phyloP scores from a whole-genome alignment of 2,888 invertebrate genomes.

The Pandemis cinnamomeana region DNA sequence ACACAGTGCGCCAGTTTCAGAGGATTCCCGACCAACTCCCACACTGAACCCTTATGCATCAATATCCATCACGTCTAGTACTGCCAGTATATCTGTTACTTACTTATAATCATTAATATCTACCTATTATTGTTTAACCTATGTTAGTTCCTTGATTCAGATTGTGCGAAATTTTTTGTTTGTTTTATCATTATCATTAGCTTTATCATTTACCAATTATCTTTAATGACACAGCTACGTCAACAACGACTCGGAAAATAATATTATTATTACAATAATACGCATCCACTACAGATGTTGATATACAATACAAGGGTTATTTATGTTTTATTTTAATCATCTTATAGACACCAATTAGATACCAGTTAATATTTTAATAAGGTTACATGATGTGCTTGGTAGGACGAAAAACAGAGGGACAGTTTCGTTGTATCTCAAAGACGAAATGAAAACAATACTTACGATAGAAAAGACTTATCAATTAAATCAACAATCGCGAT shows the following conservation, averaged over 20 bases:
- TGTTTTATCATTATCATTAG: conserved; percentile 66
- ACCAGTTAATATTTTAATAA: conserved; percentile 61
- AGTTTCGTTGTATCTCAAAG: conserved; percentile 75
- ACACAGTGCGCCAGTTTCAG: conserved; percentile 11
- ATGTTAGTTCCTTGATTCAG: conserved; percentile 78
- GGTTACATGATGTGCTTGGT: conserved; percentile 65
- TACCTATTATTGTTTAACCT: conserved; percentile 71
- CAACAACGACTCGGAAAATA: conserved; percentile 67
- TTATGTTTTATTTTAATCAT: conserved; percentile 57
- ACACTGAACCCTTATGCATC: conserved; percentile 19
- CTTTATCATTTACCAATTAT: conserved; percentile 55
- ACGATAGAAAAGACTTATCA: conserved; percentile 74
- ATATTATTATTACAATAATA: conserved; percentile 54
- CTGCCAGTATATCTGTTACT: conserved; percentile 58
- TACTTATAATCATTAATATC: conserved; percentile 59
- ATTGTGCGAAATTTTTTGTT: conserved; percentile 81
- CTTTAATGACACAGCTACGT: conserved; percentile 76
- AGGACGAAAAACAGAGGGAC: conserved; percentile 57
- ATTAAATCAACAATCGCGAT: conserved; percentile 79
- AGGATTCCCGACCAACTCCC: conserved; percentile 14
- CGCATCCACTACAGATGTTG: conserved; percentile 67
- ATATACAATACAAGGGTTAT: conserved; percentile 63
- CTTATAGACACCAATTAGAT: conserved; percentile 82
- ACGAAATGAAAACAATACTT: conserved; percentile 51
- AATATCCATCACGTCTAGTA: conserved; percentile 51